Conservation (phyloP, 2,797 vertebrate genomes). For the Capromys pilorides region DNA sequence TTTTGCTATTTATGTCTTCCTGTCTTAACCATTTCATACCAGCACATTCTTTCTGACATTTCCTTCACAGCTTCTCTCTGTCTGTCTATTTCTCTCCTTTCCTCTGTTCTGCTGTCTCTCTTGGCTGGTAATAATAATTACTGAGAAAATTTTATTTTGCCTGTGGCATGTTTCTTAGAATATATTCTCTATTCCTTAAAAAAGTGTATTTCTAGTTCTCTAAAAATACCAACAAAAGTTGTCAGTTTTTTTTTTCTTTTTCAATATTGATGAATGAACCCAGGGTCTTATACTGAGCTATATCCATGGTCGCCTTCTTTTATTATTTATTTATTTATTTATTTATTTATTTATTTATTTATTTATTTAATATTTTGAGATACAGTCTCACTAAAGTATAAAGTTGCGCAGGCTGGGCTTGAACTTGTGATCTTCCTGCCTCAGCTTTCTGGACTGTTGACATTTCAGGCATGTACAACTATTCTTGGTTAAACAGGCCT, state of each 20-base stretch:
- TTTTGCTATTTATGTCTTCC: not conserved
- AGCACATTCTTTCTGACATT: not conserved
- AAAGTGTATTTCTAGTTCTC: not conserved
- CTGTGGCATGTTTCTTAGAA: not conserved
- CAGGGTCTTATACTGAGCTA: not conserved
- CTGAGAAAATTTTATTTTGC: not conserved
- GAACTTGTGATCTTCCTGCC: not conserved
- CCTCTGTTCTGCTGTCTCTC: not conserved
- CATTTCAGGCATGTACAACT: not conserved
- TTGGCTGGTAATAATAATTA: not conserved
- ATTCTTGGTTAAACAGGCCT: not conserved
- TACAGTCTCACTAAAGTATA: not conserved
- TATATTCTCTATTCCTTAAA: not conserved
- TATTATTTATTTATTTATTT: not conserved
- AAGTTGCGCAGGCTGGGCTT: not conserved
- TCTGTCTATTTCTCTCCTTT: not conserved
- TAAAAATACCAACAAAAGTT: not conserved
- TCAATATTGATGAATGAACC: not conserved
- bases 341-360: not conserved
- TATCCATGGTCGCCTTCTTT: not conserved
- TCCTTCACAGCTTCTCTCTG: not conserved
- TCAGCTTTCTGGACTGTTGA: not conserved
- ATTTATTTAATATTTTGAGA: not conserved
- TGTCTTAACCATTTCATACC: constrained; percentile 12
- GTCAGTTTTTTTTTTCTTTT: not conserved